Evolutionary conservation across 1,140 invertebrate species (phyloP).

Genomic region (Leucophenga varia): DNA sequence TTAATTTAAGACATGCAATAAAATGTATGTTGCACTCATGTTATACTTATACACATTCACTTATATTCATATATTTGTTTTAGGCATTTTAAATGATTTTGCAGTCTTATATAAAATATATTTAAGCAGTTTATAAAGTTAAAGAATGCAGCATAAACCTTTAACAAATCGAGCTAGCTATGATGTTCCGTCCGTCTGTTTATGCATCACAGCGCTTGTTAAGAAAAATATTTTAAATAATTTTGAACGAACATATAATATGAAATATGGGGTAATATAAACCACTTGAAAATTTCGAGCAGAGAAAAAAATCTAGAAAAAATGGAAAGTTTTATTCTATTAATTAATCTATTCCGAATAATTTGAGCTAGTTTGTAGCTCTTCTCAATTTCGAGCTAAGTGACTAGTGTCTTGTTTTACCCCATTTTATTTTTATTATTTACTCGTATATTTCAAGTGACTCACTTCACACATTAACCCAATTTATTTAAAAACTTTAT

Average conservation of each 20-base stretch:
- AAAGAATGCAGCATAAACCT: no score
- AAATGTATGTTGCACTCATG: not conserved
- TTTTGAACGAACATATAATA: no score
- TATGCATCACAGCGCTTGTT: no score
- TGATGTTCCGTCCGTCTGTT: no score
- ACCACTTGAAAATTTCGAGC: not conserved
- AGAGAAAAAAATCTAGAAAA: constrained; percentile 1
- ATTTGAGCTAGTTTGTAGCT: constrained; percentile 1
- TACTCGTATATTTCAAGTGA: not conserved
- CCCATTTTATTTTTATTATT: not conserved
- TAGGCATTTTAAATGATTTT: no score
- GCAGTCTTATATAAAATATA: no score
- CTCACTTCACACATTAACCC: not conserved
- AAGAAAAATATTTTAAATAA: no score
- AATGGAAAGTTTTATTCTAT: not conserved
- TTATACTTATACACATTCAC: not conserved
- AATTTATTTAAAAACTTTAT: not conserved
- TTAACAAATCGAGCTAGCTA: no score
- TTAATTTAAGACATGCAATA: not conserved
- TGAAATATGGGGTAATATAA: not conserved
- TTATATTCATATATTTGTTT: constrained; percentile 2
- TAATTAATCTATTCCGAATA: not conserved
- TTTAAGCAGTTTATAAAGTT: no score
- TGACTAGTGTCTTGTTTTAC: no score
- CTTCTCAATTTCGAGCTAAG: not conserved